Conservation (phyloP, 2,113 vertebrate genomes). For the Spilogale gracilis region DNA sequence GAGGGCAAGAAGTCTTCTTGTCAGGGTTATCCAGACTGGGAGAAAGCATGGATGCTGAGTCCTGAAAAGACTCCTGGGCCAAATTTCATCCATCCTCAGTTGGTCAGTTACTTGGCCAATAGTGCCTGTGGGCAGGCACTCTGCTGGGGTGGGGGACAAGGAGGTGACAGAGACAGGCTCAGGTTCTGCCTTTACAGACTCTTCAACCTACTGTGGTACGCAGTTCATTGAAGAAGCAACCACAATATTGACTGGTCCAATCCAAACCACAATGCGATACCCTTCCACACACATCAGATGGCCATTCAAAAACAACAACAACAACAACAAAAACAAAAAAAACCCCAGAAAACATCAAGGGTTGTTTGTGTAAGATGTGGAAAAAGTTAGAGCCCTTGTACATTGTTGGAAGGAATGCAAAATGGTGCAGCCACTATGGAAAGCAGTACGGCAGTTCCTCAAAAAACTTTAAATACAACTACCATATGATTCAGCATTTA, state of each 20-base stretch:
- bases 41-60: neutral
- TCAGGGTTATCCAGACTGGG: neutral
- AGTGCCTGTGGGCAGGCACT: neutral
- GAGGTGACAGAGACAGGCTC: neutral
- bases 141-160: neutral
- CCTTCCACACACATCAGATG: neutral
- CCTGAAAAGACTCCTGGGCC: neutral
- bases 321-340: neutral
- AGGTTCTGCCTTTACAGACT: neutral
- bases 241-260: neutral
- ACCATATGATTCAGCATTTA: neutral
- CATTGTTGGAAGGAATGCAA: neutral
- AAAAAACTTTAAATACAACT: neutral
- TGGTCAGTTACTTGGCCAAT: neutral
- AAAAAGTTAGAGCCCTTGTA: neutral
- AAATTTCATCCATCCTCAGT: neutral
- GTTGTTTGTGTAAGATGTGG: neutral
- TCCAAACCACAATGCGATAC: neutral
- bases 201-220: neutral
- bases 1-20: neutral
- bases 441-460: neutral
- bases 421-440: neutral
- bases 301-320: neutral
- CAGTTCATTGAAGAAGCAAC: neutral
- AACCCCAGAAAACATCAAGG: neutral